These are phyloP conservation scores for Petrocephalus zakoni DNA, from an alignment of 2,113 vertebrate genomes.

Conservation along the genomic window DNA sequence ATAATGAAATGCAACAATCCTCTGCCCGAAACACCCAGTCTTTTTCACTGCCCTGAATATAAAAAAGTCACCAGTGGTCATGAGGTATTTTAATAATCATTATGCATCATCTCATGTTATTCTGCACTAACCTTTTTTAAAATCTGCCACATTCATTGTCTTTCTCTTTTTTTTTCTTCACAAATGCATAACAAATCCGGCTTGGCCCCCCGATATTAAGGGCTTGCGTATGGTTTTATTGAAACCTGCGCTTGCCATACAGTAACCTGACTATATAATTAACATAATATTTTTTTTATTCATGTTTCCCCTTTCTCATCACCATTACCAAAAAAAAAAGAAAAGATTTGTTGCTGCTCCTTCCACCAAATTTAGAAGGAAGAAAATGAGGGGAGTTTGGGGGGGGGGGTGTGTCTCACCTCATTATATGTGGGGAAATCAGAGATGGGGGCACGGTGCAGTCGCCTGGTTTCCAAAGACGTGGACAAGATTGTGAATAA, in stretches of 20 bases:
- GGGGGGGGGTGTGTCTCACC: constrained; percentile 47
- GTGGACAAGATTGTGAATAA: constrained; percentile 40
- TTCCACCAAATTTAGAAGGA: constrained; percentile 28
- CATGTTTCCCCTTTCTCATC: constrained; percentile 27
- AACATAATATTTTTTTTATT: constrained; percentile 39
- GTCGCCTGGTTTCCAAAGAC: constrained; percentile 39
- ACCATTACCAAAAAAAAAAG: constrained; percentile 34
- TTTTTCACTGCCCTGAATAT: not conserved
- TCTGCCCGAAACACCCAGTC: not conserved
- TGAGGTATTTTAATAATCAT: constrained; percentile 11
- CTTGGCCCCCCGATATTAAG: not conserved
- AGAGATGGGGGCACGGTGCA: constrained; percentile 30
- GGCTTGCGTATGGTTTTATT: constrained; percentile 14
- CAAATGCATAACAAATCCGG: not conserved
- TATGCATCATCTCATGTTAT: not conserved
- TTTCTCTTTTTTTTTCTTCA: not conserved
- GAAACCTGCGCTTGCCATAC: constrained; percentile 22
- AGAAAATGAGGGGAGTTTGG: constrained; percentile 10
- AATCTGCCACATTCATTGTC: not conserved
- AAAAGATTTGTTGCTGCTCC: constrained; percentile 31
- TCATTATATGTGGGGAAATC: constrained; percentile 47
- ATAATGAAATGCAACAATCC: constrained; percentile 13
- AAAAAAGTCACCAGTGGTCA: not conserved
- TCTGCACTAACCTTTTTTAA: not conserved
- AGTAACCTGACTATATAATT: constrained; percentile 37